These are phyloP conservation scores for Caradrina clavipalpis DNA, from an alignment of 2,888 invertebrate species.

Conservation along the genomic window DNA sequence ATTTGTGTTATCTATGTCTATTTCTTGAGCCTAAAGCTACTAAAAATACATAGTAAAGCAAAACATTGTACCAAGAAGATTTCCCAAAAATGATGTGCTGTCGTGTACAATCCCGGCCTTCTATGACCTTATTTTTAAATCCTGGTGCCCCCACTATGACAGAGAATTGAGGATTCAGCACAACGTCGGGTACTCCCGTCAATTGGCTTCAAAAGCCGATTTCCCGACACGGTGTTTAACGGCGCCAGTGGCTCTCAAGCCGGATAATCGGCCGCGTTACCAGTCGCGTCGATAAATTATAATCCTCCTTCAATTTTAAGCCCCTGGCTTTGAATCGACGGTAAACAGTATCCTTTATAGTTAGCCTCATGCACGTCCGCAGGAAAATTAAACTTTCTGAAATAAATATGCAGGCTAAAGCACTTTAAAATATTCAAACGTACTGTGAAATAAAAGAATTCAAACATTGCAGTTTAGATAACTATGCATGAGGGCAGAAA, in stretches of 20 bases:
- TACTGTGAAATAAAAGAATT: constrained; percentile 17
- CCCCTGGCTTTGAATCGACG: constrained; percentile 37
- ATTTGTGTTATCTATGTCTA: not conserved
- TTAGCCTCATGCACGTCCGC: constrained; percentile 21
- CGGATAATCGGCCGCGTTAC: constrained; percentile 62
- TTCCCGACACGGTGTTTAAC: constrained; percentile 57
- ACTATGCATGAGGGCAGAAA: constrained; percentile 31
- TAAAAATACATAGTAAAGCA: no score
- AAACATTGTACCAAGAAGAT: not conserved
- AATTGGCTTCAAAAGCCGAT: constrained; percentile 61
- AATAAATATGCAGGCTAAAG: constrained; percentile 20
- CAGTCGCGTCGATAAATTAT: constrained; percentile 60
- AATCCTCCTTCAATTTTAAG: constrained; percentile 64
- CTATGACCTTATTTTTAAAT: constrained; percentile 41
- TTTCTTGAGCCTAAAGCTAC: not conserved
- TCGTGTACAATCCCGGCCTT: constrained; percentile 7
- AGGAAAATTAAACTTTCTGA: constrained; percentile 13
- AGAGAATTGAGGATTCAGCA: constrained; percentile 49
- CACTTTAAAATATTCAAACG: constrained; percentile 24
- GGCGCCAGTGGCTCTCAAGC: constrained; percentile 56
- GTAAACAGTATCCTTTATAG: constrained; percentile 49
- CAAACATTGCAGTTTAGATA: constrained; percentile 29
- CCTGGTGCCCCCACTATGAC: constrained; percentile 29
- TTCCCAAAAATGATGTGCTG: not conserved
- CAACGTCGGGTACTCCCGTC: constrained; percentile 36